Percentiles rank a stretch among this genome's conserved stretches.
Evolutionary conservation across 2,888 invertebrate species (phyloP).

Genomic region (Eristalis intricaria): DNA sequence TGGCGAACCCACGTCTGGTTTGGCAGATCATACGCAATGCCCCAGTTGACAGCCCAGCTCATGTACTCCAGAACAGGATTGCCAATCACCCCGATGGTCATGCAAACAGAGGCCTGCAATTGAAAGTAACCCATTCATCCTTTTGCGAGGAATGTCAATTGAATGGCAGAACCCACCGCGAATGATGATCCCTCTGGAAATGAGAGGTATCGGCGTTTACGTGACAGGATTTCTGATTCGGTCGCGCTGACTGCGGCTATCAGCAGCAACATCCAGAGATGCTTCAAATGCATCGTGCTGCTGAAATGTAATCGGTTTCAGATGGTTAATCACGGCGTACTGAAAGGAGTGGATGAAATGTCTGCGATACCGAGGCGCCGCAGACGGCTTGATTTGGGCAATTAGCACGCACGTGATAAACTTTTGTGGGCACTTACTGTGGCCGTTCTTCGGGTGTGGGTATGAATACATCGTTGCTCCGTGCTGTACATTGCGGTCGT

Average conservation of each 20-base stretch:
- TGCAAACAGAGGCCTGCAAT: constrained; percentile 83
- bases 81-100: constrained; percentile 84
- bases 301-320: not conserved
- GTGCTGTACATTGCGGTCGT: not conserved
- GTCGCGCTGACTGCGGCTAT: constrained; percentile 28
- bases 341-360: not conserved
- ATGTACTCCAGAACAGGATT: constrained; percentile 84
- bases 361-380: not conserved
- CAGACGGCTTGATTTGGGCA: not conserved
- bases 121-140: constrained; percentile 7
- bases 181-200: constrained; percentile 84
- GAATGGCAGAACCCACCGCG: constrained; percentile 78
- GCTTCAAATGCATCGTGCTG: constrained; percentile 32
- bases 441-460: not conserved
- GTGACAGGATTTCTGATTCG: constrained; percentile 73
- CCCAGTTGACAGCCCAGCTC: constrained; percentile 87
- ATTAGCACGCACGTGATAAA: constrained; percentile 5
- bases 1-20: constrained; percentile 83
- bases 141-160: not conserved
- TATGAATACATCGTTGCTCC: not conserved
- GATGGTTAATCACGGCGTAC: not conserved
- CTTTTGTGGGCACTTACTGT: not conserved
- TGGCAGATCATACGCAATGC: constrained; percentile 85
- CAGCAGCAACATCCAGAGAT: constrained; percentile 26
- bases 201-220: constrained; percentile 82